Evolutionary conservation across 35 echinoderm and acorn worm species (phyloP).

Genomic region (Heliocidaris erythrogramma): DNA sequence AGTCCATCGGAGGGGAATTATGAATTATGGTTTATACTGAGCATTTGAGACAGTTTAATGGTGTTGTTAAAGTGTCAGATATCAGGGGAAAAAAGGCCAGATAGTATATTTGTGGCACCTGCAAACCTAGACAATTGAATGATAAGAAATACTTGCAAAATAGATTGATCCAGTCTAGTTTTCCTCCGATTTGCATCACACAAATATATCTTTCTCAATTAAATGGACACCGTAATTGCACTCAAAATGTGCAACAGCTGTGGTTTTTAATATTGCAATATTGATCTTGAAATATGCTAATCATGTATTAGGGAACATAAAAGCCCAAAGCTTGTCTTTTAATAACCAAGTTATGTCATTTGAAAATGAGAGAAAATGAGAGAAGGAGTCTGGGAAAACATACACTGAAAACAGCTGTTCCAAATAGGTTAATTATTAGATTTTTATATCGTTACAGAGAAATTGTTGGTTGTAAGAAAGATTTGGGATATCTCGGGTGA

Average conservation of each 20-base stretch:
- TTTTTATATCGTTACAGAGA: neutral
- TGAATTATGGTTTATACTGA: neutral
- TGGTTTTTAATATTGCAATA: neutral
- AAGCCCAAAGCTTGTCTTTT: neutral
- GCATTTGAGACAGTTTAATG: neutral
- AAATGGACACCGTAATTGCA: neutral
- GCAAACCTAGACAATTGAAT: neutral
- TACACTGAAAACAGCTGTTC: neutral
- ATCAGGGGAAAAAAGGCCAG: neutral
- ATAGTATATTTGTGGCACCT: neutral
- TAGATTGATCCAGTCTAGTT: neutral
- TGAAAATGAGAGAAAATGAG: neutral
- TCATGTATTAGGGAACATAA: neutral
- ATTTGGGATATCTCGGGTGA: too few relatives aligned
- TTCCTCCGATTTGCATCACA: neutral
- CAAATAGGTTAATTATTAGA: neutral
- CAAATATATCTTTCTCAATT: neutral
- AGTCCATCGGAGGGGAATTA: neutral
- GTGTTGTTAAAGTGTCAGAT: conserved; percentile 6
- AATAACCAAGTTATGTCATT: neutral
- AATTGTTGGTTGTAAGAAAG: too few relatives aligned
- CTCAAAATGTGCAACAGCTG: neutral
- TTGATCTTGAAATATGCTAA: neutral
- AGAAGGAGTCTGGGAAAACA: neutral
- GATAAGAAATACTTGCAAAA: neutral